A percentile compares a stretch with the other conserved stretches of the same genome.
Conservation (phyloP, 2,888 invertebrate genomes). For the Carabus problematicus region DNA sequence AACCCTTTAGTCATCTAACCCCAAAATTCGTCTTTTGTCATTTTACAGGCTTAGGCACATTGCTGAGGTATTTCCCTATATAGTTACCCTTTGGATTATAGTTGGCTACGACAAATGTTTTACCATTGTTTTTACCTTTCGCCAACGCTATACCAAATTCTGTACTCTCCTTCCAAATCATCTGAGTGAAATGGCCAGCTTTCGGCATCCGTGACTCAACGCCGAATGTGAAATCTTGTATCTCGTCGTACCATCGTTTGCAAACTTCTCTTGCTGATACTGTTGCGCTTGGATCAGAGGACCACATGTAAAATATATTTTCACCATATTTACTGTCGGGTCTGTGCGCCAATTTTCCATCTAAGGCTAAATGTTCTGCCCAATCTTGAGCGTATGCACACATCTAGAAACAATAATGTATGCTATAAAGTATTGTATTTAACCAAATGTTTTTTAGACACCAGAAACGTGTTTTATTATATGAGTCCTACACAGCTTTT, state of each 20-base stretch:
- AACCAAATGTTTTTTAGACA: neutral
- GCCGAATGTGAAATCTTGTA: constrained; percentile 62
- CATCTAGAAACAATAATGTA: constrained; percentile 57
- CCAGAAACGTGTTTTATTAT: neutral
- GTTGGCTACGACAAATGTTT: constrained; percentile 84
- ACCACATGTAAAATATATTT: constrained; percentile 66
- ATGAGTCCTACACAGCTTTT: too few relatives aligned
- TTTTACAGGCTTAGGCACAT: constrained; percentile 66
- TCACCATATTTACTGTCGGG: constrained; percentile 70
- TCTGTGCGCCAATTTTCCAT: constrained; percentile 71
- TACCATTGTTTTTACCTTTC: constrained; percentile 75
- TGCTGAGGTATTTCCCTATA: constrained; percentile 72
- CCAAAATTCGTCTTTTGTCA: constrained; percentile 34
- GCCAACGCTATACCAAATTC: constrained; percentile 77
- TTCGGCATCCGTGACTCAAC: constrained; percentile 63
- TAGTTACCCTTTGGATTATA: constrained; percentile 86
- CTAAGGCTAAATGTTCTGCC: constrained; percentile 72
- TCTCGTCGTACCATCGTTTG: constrained; percentile 67
- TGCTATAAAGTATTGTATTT: neutral
- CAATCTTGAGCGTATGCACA: constrained; percentile 72
- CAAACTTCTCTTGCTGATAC: constrained; percentile 64
- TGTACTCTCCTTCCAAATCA: constrained; percentile 74
- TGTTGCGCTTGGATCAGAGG: constrained; percentile 62
- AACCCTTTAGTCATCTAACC: constrained; percentile 37
- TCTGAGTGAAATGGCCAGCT: constrained; percentile 63